These are phyloP conservation scores for Leptobrachium ailaonicum DNA, from an alignment of 2,113 vertebrate genomes.

Conservation along the genomic window DNA sequence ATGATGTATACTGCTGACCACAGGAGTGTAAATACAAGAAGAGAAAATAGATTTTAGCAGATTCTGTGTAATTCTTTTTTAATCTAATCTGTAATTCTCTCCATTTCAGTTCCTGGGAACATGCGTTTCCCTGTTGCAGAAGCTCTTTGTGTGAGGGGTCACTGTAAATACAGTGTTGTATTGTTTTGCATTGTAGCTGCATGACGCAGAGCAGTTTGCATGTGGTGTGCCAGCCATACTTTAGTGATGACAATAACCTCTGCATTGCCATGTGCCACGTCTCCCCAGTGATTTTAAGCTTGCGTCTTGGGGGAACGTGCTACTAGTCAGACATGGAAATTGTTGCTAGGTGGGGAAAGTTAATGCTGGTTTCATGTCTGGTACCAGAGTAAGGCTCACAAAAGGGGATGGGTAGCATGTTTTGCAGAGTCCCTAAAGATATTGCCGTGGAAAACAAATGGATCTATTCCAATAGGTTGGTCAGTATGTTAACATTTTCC, in stretches of 20 bases:
- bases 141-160: too few relatives aligned
- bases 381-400: too few relatives aligned
- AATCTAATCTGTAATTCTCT: too few relatives aligned
- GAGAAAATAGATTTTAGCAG: too few relatives aligned
- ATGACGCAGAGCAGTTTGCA: too few relatives aligned
- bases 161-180: not conserved
- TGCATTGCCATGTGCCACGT: not conserved
- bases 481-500: too few relatives aligned
- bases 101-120: too few relatives aligned
- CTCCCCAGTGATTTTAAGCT: slow-evolving; percentile 52
- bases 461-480: slow-evolving; percentile 46
- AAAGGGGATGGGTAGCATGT: too few relatives aligned
- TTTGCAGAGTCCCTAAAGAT: slow-evolving; percentile 3
- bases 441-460: not conserved
- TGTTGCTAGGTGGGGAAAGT: slow-evolving; percentile 58
- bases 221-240: slow-evolving; percentile 30
- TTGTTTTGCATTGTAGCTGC: not conserved
- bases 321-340: slow-evolving; percentile 47
- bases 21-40: too few relatives aligned
- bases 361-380: slow-evolving; percentile 3
- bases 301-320: slow-evolving; percentile 9
- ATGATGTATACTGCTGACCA: too few relatives aligned
- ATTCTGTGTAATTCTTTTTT: too few relatives aligned
- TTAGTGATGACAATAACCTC: not conserved
- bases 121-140: too few relatives aligned